A percentile compares a stretch with the other conserved stretches of the same genome.
These are phyloP conservation scores for Catharus minimus DNA, from an alignment of 2,113 vertebrate genomes.

Conservation along the genomic window DNA sequence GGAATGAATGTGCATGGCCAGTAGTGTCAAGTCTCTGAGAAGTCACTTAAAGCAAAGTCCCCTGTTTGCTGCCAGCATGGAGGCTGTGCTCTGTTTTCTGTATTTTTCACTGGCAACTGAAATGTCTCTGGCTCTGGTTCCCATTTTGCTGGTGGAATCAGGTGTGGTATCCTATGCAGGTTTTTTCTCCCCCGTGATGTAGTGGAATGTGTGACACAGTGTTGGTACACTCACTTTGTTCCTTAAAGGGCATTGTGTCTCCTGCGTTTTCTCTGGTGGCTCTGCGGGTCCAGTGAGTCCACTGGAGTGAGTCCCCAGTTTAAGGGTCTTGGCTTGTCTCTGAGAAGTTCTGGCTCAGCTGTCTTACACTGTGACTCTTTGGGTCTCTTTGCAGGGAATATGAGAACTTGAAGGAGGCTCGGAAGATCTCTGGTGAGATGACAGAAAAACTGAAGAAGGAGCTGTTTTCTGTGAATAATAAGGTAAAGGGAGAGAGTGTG, in stretches of 20 bases:
- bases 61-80: neutral
- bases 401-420: slow-evolving; percentile 87
- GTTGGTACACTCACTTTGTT: neutral
- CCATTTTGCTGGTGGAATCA: neutral
- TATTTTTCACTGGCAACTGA: neutral
- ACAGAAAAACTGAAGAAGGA: slow-evolving; percentile 92
- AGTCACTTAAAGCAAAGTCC: neutral
- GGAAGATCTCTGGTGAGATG: slow-evolving; percentile 83
- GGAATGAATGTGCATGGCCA: slow-evolving; percentile 14
- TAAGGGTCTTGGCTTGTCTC: neutral
- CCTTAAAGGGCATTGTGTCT: neutral
- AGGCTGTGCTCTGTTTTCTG: neutral
- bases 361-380: neutral
- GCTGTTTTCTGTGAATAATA: slow-evolving; percentile 82
- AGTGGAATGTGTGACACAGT: neutral
- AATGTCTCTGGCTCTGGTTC: neutral
- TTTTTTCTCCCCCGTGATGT: neutral
- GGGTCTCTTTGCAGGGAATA: slow-evolving; percentile 85
- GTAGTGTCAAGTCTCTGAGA: slow-evolving; percentile 18
- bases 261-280: neutral
- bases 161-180: neutral
- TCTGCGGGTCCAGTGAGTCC: neutral
- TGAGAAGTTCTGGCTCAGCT: neutral
- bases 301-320: neutral
- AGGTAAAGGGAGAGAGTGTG: slow-evolving; percentile 74